These are phyloP conservation scores for Pelosia muscerda DNA, from an alignment of 2,888 invertebrate genomes.

Conservation along the genomic window DNA sequence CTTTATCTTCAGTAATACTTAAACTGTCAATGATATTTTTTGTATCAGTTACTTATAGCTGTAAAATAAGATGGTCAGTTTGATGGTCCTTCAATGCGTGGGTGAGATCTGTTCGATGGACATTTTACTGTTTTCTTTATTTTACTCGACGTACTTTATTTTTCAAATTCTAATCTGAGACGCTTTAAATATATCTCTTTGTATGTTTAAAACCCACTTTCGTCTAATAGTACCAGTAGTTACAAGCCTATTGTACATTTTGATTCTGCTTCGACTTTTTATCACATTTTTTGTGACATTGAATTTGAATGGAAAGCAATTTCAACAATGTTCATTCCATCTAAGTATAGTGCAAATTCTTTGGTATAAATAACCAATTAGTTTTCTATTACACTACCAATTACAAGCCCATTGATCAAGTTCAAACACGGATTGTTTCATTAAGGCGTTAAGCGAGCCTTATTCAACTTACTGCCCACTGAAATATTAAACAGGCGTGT, in stretches of 20 bases:
- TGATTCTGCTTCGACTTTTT: conserved; percentile 6
- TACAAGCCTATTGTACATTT: conserved; percentile 14
- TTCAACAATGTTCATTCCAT: conserved; percentile 7
- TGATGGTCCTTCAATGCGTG: conserved; percentile 48
- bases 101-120: conserved; percentile 47
- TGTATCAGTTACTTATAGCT: conserved; percentile 43
- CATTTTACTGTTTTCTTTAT: conserved; percentile 19
- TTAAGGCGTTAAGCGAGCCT: conserved; percentile 43
- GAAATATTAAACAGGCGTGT: conserved; percentile 58
- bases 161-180: conserved; percentile 14
- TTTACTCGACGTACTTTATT: conserved; percentile 6
- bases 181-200: conserved; percentile 15
- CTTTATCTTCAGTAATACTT: conserved; percentile 38
- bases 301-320: conserved; percentile 12
- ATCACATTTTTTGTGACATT: conserved; percentile 6
- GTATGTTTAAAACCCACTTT: conserved; percentile 17
- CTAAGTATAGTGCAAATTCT: conserved; percentile 5
- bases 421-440: conserved; percentile 49
- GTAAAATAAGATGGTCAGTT: conserved; percentile 50
- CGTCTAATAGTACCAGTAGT: conserved; percentile 9
- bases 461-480: conserved; percentile 63
- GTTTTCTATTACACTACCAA: conserved; percentile 33
- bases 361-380: neutral
- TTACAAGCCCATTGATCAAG: conserved; percentile 42
- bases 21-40: conserved; percentile 42